Evolutionary conservation across 37 sponge, comb jelly and placozoan species (phyloP), one percentile per base, ranked within the genome.

Genomic region (Axinella damicornis): DNA sequence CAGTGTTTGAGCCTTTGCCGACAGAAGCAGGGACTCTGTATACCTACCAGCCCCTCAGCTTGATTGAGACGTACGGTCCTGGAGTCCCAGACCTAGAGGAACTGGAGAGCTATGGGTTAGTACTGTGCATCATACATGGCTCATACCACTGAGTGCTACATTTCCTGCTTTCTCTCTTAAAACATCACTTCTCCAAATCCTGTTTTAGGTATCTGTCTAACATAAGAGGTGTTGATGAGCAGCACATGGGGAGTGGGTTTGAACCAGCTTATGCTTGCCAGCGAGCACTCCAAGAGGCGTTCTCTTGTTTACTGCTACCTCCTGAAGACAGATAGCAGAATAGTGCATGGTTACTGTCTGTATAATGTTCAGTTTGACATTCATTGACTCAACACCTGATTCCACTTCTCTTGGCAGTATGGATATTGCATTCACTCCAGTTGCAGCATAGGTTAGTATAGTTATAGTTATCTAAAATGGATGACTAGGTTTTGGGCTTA

Each of bases 261-360:
- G 33, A 70, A 5, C 68, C 78, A 22, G 88, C 77, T 20, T 84
- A 87, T 40, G 93, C 87, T 5, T 96, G 95, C 70, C 88, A 87
- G 30, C 78, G 96, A 63, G 87, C 92, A 20, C 74, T 98, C 18
- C 87, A 96, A 77, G 98, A 98, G 25, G 96, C 98, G 19, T 98
- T 87, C 78, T 90, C 96, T 5, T 93, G 94, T 85, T 73, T 97
- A 28, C 74, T 83, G 25, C 38, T 74, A 40, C 53, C 31, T 69
- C 69, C 69, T 11, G 37, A 69, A 11, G 69, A 69, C 9, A 46
- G 46, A 46, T 46, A n/a, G n/a, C n/a, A n/a, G n/a, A n/a, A n/a
- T n/a, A n/a, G n/a, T n/a, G n/a, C n/a, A n/a, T n/a, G n/a, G n/a
- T n/a, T n/a, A n/a, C n/a, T n/a, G n/a, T n/a, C n/a, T n/a, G n/a